Percentiles rank a stretch among this genome's conserved stretches.
These are phyloP conservation scores for Burhinus bistriatus DNA, from an alignment of 2,113 vertebrate species.

Conservation along the genomic window DNA sequence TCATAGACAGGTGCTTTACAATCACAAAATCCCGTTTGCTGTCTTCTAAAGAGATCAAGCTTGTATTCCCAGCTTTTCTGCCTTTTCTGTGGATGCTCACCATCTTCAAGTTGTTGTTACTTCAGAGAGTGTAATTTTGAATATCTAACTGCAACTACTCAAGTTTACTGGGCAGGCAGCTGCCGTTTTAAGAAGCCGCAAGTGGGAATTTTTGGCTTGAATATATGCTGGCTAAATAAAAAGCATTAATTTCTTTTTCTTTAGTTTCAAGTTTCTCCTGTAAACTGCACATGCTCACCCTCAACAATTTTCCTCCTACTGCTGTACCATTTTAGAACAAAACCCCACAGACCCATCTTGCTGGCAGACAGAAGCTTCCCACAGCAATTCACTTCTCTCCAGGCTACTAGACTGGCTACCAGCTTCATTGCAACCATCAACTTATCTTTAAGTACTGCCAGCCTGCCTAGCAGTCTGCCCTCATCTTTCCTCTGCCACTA, in stretches of 20 bases:
- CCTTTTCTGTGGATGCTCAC: neutral
- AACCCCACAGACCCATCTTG: neutral
- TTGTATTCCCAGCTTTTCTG: neutral
- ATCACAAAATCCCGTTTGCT: neutral
- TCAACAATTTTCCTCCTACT: neutral
- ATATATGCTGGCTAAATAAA: neutral
- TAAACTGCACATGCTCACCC: neutral
- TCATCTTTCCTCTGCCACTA: neutral
- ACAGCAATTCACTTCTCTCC: neutral
- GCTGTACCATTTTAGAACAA: neutral
- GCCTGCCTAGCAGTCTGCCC: neutral
- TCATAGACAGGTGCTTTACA: neutral
- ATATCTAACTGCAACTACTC: neutral
- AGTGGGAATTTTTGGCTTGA: neutral
- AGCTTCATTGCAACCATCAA: neutral
- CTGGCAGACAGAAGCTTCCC: neutral
- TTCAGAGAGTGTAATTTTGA: neutral
- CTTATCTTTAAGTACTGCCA: neutral
- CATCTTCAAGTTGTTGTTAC: neutral
- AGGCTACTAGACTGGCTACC: neutral
- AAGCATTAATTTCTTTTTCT: neutral
- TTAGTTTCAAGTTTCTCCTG: neutral
- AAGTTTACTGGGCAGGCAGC: neutral
- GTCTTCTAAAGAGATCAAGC: neutral
- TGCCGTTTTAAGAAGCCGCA: neutral